Evolutionary conservation across 2,113 vertebrate genomes (phyloP).

Genomic region (Cyphomyrus plagiostoma): DNA sequence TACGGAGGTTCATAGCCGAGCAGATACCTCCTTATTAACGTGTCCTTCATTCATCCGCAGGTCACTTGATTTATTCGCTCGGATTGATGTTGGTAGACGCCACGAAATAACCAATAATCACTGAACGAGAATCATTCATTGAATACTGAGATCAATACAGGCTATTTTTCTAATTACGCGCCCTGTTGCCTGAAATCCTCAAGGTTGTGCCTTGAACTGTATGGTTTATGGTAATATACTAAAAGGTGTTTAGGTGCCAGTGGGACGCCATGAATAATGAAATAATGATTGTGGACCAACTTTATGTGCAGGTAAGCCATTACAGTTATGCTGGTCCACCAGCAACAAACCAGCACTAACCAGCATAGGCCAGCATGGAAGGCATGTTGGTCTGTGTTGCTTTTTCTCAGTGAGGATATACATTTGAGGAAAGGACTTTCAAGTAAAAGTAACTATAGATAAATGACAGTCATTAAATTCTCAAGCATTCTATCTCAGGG

Average conservation of each 20-base stretch:
- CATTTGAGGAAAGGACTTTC: not conserved
- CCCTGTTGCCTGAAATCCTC: no score
- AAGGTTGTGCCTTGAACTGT: not conserved
- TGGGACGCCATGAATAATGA: not conserved
- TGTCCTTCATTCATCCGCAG: not conserved
- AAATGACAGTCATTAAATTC: not conserved
- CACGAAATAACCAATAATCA: not conserved
- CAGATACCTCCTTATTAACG: not conserved
- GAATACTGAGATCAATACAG: not conserved
- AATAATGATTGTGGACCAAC: not conserved
- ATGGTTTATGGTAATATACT: not conserved
- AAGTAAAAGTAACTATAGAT: not conserved
- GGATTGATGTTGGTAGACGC: not conserved
- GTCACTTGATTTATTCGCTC: not conserved
- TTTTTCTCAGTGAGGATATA: not conserved
- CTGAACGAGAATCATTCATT: not conserved
- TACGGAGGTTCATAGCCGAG: not conserved
- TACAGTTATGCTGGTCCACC: not conserved
- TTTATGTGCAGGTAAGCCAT: not conserved
- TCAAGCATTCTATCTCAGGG: not conserved
- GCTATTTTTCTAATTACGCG: not conserved
- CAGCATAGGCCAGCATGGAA: not conserved
- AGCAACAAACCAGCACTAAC: not conserved
- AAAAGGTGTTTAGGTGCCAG: not conserved
- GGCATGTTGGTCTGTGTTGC: not conserved